Evolutionary conservation across 2,113 vertebrate genomes (phyloP).

Genomic region (Thryonomys swinderianus): DNA sequence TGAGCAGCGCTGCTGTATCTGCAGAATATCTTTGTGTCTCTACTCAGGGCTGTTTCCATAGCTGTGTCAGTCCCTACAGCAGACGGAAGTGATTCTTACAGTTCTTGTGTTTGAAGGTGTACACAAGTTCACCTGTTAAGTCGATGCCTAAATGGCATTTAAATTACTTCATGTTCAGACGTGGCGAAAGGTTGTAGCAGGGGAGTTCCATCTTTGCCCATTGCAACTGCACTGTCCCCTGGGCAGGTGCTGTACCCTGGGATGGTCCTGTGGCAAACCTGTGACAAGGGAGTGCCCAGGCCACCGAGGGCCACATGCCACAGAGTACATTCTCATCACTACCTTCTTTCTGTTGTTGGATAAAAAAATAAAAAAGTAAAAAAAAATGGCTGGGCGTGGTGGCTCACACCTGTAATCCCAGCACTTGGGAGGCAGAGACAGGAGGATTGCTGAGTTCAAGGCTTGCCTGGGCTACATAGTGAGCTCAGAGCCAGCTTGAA

Average conservation of each 20-base stretch:
- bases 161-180: slow-evolving; percentile 81
- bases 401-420: no score
- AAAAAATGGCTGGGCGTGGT: no score
- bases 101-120: slow-evolving; percentile 61
- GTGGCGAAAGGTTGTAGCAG: slow-evolving; percentile 76
- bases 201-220: slow-evolving; percentile 78
- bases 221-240: slow-evolving; percentile 85
- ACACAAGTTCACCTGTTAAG: slow-evolving; percentile 64
- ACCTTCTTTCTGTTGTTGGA: slow-evolving; percentile 78
- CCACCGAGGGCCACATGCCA: slow-evolving; percentile 81
- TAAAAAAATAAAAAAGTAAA: no score
- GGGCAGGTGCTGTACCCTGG: slow-evolving; percentile 75
- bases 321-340: slow-evolving; percentile 83
- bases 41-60: not conserved
- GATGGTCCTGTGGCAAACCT: slow-evolving; percentile 79
- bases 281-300: slow-evolving; percentile 87
- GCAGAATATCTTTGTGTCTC: not conserved
- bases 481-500: no score
- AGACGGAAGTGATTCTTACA: slow-evolving; percentile 62
- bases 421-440: no score
- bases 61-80: slow-evolving; percentile 27
- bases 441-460: no score
- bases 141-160: slow-evolving; percentile 77
- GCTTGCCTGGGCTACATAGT: no score
- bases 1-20: not conserved